Conservation (phyloP, 2,888 invertebrate species). For the Tipula vernalis region DNA sequence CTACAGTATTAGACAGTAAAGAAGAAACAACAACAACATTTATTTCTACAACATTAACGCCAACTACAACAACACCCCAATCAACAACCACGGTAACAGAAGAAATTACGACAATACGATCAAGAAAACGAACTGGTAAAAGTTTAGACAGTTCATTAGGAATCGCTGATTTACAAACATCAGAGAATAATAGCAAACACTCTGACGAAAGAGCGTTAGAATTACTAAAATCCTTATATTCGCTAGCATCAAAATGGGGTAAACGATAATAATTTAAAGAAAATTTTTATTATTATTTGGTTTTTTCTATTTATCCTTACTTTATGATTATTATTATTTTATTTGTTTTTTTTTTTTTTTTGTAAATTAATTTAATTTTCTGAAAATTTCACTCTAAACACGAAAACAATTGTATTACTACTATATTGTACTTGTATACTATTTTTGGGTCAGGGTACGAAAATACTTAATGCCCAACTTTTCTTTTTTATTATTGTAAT, state of each 20-base stretch:
- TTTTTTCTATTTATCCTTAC: neutral
- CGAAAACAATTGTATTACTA: neutral
- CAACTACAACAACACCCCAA: constrained; percentile 4
- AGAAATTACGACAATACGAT: constrained; percentile 21
- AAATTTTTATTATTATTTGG: neutral
- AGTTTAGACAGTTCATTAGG: constrained; percentile 18
- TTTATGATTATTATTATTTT: neutral
- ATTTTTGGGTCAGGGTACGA: neutral
- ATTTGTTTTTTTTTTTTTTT: neutral
- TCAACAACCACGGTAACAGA: constrained; percentile 14
- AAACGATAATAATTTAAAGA: constrained; percentile 32
- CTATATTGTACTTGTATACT: neutral
- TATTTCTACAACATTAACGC: constrained; percentile 16
- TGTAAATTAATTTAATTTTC: neutral
- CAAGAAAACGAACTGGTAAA: constrained; percentile 22
- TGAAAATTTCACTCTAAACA: neutral
- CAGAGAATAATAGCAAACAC: constrained; percentile 43
- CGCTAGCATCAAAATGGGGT: constrained; percentile 73
- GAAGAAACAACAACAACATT: neutral
- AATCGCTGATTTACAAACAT: constrained; percentile 60
- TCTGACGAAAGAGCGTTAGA: constrained; percentile 71
- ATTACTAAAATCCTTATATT: constrained; percentile 68
- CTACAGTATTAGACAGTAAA: neutral
- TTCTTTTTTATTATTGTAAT: neutral
- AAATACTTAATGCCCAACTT: neutral